phyloP scores from a whole-genome alignment of 2,113 vertebrate genomes.

The Hemiscyllium ocellatum region DNA sequence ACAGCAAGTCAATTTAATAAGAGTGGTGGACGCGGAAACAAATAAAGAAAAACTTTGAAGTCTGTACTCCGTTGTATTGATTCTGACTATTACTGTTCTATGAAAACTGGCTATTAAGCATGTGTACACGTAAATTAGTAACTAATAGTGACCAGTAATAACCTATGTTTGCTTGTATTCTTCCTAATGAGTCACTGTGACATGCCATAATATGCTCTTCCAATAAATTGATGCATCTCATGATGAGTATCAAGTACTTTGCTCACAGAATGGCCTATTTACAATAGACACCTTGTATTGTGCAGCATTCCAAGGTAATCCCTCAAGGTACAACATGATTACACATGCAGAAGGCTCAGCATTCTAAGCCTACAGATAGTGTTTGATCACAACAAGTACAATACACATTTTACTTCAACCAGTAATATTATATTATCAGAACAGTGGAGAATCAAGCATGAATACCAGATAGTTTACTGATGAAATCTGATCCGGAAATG shows the following conservation, averaged over 20 bases:
- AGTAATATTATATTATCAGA: not conserved
- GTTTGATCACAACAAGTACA: not conserved
- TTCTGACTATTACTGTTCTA: not conserved
- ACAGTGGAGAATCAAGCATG: not conserved
- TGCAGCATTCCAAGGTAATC: not conserved
- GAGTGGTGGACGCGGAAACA: not conserved
- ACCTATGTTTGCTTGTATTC: not conserved
- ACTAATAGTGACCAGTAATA: not conserved
- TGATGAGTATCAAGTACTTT: not conserved
- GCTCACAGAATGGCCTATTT: not conserved
- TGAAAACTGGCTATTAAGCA: not conserved
- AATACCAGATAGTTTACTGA: not conserved
- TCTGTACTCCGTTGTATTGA: not conserved
- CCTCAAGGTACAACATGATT: not conserved
- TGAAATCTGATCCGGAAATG: not conserved
- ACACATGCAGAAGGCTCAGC: not conserved
- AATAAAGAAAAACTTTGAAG: not conserved
- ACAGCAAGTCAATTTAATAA: no score
- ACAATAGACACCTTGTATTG: not conserved
- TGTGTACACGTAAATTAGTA: not conserved
- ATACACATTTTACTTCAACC: conserved; percentile 11
- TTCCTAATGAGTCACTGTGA: not conserved
- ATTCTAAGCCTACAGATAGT: not conserved
- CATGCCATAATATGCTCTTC: not conserved
- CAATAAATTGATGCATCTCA: not conserved